These are phyloP conservation scores for Mellilla xanthometata DNA, from an alignment of 2,888 invertebrate genomes.

Conservation along the genomic window DNA sequence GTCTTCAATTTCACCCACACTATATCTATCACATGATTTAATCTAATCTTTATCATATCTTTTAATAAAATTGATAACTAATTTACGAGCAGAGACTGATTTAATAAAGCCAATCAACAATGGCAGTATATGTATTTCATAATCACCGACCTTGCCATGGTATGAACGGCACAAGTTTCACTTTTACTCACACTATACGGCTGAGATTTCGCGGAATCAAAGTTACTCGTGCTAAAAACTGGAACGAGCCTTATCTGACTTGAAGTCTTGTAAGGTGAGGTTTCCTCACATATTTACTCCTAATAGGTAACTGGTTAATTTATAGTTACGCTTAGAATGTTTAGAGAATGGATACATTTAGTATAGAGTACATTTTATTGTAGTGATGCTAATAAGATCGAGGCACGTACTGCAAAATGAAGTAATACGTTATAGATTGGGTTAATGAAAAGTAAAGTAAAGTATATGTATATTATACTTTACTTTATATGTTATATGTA, in stretches of 20 bases:
- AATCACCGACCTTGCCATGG: conserved; percentile 1
- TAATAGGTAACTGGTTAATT: background rate
- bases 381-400: too few species aligned
- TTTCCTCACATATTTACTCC: background rate
- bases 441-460: too few species aligned
- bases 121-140: conserved; percentile 1
- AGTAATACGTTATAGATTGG: too few species aligned
- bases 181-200: conserved; percentile 20
- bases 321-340: too few species aligned
- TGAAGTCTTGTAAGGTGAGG: background rate
- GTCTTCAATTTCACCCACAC: too few species aligned
- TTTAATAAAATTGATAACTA: background rate
- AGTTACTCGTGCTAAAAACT: background rate
- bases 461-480: too few species aligned
- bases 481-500: too few species aligned
- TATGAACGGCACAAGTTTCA: conserved; percentile 17
- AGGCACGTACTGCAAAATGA: too few species aligned
- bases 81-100: background rate
- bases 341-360: too few species aligned
- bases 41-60: too few species aligned
- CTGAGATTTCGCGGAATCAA: conserved; percentile 4
- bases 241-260: background rate
- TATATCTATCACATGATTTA: too few species aligned
- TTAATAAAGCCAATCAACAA: conserved; percentile 1
- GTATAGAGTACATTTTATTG: too few species aligned